Conservation (phyloP, 2,888 invertebrate genomes). For the Trichopoda pennipes region DNA sequence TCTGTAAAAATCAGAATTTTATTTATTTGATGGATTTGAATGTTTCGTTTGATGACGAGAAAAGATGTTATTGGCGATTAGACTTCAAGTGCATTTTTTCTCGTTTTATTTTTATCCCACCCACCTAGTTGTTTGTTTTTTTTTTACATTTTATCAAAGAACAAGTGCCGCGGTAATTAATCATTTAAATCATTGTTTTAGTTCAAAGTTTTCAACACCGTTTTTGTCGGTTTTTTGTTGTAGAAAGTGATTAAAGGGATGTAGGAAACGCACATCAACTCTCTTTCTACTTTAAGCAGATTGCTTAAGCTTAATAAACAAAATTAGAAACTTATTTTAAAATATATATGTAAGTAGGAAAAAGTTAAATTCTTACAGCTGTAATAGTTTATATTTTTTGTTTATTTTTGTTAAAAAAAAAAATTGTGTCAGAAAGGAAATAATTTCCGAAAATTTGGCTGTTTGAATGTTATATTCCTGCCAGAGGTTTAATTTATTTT, state of each 20-base stretch:
- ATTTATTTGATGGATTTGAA: constrained; percentile 54
- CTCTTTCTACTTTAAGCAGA: not conserved
- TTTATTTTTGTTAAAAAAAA: too few species aligned
- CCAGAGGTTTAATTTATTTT: too few species aligned
- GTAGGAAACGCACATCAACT: not conserved
- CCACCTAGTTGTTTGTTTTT: constrained; percentile 28
- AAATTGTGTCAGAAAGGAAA: too few species aligned
- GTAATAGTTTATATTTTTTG: too few species aligned
- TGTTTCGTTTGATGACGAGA: constrained; percentile 49
- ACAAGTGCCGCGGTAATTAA: constrained; percentile 57
- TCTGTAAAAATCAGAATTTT: constrained; percentile 20
- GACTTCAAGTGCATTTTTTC: constrained; percentile 14
- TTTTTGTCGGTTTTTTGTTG: constrained; percentile 12
- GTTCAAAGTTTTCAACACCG: constrained; percentile 39
- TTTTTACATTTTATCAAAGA: constrained; percentile 18
- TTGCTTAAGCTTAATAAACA: not conserved
- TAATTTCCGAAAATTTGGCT: too few species aligned
- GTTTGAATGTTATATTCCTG: too few species aligned
- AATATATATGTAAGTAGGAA: too few species aligned
- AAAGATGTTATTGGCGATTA: constrained; percentile 25
- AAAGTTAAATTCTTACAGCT: too few species aligned
- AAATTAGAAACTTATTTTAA: too few species aligned
- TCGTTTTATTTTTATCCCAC: constrained; percentile 31
- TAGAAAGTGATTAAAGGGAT: not conserved
- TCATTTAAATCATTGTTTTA: constrained; percentile 52